A percentile compares a stretch with the other conserved stretches of the same genome.
These are phyloP conservation scores for Amia ocellicauda DNA, from an alignment of 2,113 vertebrate species.

Conservation along the genomic window DNA sequence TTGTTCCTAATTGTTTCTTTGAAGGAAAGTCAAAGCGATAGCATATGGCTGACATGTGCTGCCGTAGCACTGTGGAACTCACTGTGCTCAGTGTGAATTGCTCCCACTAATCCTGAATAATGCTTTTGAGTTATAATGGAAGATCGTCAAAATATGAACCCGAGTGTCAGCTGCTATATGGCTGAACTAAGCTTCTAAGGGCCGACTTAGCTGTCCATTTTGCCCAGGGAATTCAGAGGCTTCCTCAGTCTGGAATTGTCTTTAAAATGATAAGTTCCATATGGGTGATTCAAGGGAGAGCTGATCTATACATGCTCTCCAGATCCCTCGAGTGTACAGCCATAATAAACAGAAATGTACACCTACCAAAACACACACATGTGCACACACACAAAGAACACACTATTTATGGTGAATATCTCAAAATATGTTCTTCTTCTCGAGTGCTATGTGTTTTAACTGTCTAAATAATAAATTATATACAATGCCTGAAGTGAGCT, in stretches of 20 bases:
- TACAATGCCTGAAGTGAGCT: no score
- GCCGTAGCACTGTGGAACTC: constrained; percentile 2
- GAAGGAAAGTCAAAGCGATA: constrained; percentile 50
- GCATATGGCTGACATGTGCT: constrained; percentile 67
- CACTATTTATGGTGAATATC: no score
- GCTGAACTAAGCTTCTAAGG: background rate
- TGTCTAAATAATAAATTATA: no score
- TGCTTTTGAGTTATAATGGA: constrained; percentile 34
- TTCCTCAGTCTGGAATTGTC: background rate
- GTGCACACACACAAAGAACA: constrained; percentile 18
- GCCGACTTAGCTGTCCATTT: background rate
- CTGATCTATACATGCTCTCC: no score
- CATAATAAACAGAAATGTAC: constrained; percentile 28
- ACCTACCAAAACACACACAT: constrained; percentile 29
- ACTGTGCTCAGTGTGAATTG: constrained; percentile 54
- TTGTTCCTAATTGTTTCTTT: constrained; percentile 73
- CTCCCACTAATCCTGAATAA: constrained; percentile 28
- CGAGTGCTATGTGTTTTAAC: no score
- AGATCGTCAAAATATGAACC: constrained; percentile 9
- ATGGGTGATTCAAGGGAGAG: background rate
- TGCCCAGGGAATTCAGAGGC: background rate
- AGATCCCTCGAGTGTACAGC: constrained; percentile 8
- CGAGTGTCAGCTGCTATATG: background rate
- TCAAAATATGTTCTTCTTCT: no score
- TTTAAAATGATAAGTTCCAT: constrained; percentile 4